Conservation (phyloP, 2,888 invertebrate species). For the Trachelus stipa region DNA sequence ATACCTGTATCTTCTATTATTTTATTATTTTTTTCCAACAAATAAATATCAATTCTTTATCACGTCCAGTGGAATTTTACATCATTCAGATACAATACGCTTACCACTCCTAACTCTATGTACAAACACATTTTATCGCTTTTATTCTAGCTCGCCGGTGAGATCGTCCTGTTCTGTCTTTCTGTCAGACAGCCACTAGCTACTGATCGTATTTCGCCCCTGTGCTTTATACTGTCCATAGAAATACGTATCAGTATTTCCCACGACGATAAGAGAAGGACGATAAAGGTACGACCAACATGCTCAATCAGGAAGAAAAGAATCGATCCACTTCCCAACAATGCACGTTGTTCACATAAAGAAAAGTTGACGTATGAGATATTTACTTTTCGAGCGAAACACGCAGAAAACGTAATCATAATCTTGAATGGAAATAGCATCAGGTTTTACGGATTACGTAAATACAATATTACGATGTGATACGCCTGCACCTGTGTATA, state of each 20-base stretch:
- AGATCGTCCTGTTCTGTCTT: neutral
- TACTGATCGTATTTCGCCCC: neutral
- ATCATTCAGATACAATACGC: too few species aligned
- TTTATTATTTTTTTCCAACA: too few species aligned
- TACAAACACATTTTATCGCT: neutral
- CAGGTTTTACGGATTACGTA: neutral
- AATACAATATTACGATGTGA: neutral
- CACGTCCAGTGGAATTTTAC: too few species aligned
- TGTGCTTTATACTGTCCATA: neutral
- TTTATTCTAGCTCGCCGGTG: neutral
- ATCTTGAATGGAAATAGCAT: neutral
- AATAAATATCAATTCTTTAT: too few species aligned
- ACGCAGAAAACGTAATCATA: neutral
- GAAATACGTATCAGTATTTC: neutral
- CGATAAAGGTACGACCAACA: constrained; percentile 27
- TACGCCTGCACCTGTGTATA: neutral
- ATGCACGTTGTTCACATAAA: neutral
- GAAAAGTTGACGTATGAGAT: neutral
- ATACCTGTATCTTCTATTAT: too few species aligned
- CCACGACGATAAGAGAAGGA: neutral
- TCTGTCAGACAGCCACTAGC: neutral
- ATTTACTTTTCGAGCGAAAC: neutral
- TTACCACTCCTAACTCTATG: neutral
- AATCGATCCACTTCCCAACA: constrained; percentile 21
- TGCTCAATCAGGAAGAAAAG: constrained; percentile 33